Conservation (phyloP, 2,797 vertebrate genomes). For the Melanotaenia trifasciata region DNA sequence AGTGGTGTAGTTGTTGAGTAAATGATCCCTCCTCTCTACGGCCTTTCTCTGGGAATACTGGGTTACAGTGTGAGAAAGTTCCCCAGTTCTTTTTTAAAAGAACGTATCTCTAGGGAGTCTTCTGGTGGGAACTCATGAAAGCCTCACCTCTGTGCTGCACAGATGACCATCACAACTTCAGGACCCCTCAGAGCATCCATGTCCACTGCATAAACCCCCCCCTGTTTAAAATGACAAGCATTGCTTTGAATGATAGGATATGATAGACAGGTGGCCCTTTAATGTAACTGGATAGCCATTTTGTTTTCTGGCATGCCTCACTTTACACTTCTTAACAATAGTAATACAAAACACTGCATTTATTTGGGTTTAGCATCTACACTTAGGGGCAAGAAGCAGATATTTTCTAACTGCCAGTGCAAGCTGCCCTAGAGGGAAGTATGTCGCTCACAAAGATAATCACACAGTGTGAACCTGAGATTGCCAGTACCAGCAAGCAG, state of each 20-base stretch:
- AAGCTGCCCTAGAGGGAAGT: conserved; percentile 59
- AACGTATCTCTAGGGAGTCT: conserved; percentile 62
- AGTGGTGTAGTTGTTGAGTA: conserved; percentile 80
- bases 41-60: conserved; percentile 82
- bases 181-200: conserved; percentile 1
- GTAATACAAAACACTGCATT: conserved; percentile 64
- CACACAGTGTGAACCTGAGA: conserved; percentile 57
- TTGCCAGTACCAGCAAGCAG: conserved; percentile 44
- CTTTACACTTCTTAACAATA: conserved; percentile 65
- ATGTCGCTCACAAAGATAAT: conserved; percentile 72
- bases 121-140: conserved; percentile 46
- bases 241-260: not conserved
- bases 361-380: conserved; percentile 49
- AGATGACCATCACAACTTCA: conserved; percentile 12
- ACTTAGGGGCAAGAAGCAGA: conserved; percentile 58
- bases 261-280: conserved; percentile 39
- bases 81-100: conserved; percentile 65
- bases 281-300: conserved; percentile 45
- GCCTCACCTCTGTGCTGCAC: conserved; percentile 45
- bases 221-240: not conserved
- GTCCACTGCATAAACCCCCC: not conserved
- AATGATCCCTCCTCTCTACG: conserved; percentile 73
- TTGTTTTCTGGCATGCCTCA: conserved; percentile 51
- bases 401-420: conserved; percentile 56
- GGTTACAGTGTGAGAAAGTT: conserved; percentile 86